A percentile compares a stretch with the other conserved stretches of the same genome.
phyloP scores from a whole-genome alignment of 2,888 invertebrate species.

The Choristoneura rosaceana region DNA sequence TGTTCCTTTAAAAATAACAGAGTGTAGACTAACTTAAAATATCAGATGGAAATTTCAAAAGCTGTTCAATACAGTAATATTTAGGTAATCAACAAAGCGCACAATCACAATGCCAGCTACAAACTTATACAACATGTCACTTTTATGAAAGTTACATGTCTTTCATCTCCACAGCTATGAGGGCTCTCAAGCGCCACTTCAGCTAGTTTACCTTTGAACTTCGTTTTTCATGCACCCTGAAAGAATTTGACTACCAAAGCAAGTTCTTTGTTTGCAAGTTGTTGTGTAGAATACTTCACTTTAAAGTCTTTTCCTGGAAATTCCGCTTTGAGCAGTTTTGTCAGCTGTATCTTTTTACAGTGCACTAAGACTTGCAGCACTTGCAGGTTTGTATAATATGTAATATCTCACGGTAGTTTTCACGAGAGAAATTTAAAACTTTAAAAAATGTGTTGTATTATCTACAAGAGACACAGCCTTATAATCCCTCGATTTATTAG shows the following conservation, averaged over 20 bases:
- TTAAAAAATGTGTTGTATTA: not conserved
- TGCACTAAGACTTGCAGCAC: not conserved
- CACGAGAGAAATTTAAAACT: not conserved
- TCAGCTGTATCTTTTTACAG: not conserved
- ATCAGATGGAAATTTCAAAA: too few species aligned
- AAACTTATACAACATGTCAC: slow-evolving; percentile 10
- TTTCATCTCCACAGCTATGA: slow-evolving; percentile 31
- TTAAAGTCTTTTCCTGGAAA: not conserved
- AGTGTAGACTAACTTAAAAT: too few species aligned
- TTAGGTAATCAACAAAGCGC: too few species aligned
- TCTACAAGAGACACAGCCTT: slow-evolving; percentile 23
- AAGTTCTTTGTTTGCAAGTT: slow-evolving; percentile 29
- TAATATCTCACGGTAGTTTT: not conserved
- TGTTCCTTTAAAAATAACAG: too few species aligned
- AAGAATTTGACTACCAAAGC: slow-evolving; percentile 38
- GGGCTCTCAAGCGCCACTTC: slow-evolving; percentile 25
- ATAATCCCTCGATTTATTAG: slow-evolving; percentile 43
- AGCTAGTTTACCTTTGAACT: slow-evolving; percentile 40
- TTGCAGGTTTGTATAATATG: not conserved
- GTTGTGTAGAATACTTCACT: slow-evolving; percentile 18
- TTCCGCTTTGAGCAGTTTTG: not conserved
- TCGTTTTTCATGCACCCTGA: slow-evolving; percentile 28
- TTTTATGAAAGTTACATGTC: slow-evolving; percentile 35
- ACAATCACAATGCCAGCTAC: not conserved
- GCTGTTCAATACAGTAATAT: not conserved